Conservation (phyloP, 2,888 invertebrate species). For the Philereme transversata region DNA sequence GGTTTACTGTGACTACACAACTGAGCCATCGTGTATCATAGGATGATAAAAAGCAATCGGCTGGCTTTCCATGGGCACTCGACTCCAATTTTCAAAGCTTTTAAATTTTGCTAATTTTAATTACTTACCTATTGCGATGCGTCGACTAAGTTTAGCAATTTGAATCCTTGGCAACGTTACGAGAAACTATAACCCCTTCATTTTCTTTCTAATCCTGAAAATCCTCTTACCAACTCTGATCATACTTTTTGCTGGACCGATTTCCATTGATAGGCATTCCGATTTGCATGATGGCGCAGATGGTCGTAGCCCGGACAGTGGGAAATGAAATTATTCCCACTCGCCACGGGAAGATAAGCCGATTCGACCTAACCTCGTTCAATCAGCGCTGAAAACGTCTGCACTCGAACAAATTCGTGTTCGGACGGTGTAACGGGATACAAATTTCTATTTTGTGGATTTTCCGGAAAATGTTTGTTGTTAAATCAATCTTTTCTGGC, state of each 20-base stretch:
- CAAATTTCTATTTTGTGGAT: background rate
- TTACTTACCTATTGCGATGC: too few relatives aligned
- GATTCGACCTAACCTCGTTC: constrained; percentile 77
- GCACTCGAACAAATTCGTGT: constrained; percentile 45
- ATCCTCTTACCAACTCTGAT: background rate
- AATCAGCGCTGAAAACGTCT: constrained; percentile 63
- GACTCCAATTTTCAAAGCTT: too few relatives aligned
- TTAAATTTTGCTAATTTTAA: too few relatives aligned
- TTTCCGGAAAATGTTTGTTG: background rate
- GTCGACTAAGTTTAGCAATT: too few relatives aligned
- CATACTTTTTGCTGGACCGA: constrained; percentile 6
- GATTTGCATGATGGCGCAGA: constrained; percentile 49
- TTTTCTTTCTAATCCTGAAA: background rate
- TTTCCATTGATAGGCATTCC: constrained; percentile 42
- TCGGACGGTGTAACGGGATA: background rate
- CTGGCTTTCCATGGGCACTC: too few relatives aligned
- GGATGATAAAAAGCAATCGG: too few relatives aligned
- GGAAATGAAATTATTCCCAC: constrained; percentile 70
- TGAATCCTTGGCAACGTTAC: too few relatives aligned
- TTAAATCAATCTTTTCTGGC: too few relatives aligned
- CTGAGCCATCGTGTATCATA: too few relatives aligned
- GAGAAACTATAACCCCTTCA: too few relatives aligned
- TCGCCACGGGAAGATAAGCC: constrained; percentile 71
- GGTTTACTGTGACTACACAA: too few relatives aligned
- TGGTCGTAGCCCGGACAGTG: constrained; percentile 29